Conservation (phyloP, 2,797 vertebrate species). For the Sparus aurata region DNA sequence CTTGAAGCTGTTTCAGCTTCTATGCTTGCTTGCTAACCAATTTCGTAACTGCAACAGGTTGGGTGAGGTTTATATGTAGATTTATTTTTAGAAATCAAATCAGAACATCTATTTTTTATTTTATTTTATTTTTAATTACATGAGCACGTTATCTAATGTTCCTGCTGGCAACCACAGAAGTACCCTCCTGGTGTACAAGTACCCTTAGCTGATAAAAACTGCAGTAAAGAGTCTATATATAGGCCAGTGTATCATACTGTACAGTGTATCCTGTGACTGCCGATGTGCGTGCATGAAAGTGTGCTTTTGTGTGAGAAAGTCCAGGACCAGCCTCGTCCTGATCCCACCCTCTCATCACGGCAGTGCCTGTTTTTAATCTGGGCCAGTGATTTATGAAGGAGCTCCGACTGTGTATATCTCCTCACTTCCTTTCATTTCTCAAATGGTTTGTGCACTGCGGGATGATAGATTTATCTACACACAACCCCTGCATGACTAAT, state of each 20-base stretch:
- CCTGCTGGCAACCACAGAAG: too few species aligned
- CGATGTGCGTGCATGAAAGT: conserved; percentile 34
- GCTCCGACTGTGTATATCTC: conserved; percentile 91
- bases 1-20: background rate
- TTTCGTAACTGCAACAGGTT: background rate
- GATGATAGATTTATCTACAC: conserved; percentile 99
- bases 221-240: background rate
- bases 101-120: too few species aligned
- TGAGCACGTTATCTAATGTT: too few species aligned
- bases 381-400: conserved; percentile 95
- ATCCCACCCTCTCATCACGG: conserved; percentile 86
- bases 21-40: background rate
- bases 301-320: conserved; percentile 69
- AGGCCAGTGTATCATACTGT: too few species aligned
- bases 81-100: background rate
- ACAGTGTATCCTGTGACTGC: conserved; percentile 5
- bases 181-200: too few species aligned
- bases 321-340: conserved; percentile 54
- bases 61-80: background rate
- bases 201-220: background rate
- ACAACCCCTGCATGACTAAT: conserved; percentile 98
- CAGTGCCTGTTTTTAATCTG: conserved; percentile 97
- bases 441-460: conserved; percentile 95
- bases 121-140: too few species aligned
- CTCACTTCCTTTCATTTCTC: conserved; percentile 99